Percentiles rank a stretch among this genome's conserved stretches.
These are phyloP conservation scores for Trichomycterus rosablanca DNA, from an alignment of 2,113 vertebrate genomes.

Conservation along the genomic window DNA sequence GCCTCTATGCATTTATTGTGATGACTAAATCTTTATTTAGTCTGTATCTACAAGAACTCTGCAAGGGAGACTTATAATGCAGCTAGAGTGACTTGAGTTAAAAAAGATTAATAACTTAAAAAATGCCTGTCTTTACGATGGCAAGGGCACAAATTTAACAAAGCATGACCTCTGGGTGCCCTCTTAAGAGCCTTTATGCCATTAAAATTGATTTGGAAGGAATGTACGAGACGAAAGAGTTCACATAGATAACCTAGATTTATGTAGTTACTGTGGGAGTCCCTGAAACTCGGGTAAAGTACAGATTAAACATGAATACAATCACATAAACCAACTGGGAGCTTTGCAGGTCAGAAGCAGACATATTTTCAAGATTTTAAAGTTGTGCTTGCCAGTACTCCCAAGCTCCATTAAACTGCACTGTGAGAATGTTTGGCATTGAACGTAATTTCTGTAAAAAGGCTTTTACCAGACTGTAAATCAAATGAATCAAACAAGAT, in stretches of 20 bases:
- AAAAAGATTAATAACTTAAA: constrained; percentile 10
- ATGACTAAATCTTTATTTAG: too few relatives aligned
- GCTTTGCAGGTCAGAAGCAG: too few relatives aligned
- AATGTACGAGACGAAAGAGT: constrained; percentile 1
- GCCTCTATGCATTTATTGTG: too few relatives aligned
- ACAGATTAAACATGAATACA: neutral
- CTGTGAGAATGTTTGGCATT: too few relatives aligned
- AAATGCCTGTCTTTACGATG: neutral
- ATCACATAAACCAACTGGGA: neutral
- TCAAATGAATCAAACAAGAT: too few relatives aligned
- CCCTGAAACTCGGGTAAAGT: neutral
- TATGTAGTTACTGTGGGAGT: neutral
- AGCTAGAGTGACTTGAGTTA: neutral
- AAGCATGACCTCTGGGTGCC: constrained; percentile 12
- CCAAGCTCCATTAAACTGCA: too few relatives aligned
- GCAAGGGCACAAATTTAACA: too few relatives aligned
- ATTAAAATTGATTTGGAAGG: constrained; percentile 22
- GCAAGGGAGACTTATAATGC: neutral
- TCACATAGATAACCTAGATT: constrained; percentile 1
- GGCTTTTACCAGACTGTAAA: too few relatives aligned
- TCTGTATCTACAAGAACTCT: too few relatives aligned
- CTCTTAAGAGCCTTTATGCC: constrained; percentile 5
- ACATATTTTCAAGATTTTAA: too few relatives aligned
- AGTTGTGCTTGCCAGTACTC: too few relatives aligned
- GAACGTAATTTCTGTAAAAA: too few relatives aligned